Evolutionary conservation across 1,140 invertebrate genomes (phyloP), one percentile per base, ranked within the genome.

Genomic region (Scylla paramamosain): DNA sequence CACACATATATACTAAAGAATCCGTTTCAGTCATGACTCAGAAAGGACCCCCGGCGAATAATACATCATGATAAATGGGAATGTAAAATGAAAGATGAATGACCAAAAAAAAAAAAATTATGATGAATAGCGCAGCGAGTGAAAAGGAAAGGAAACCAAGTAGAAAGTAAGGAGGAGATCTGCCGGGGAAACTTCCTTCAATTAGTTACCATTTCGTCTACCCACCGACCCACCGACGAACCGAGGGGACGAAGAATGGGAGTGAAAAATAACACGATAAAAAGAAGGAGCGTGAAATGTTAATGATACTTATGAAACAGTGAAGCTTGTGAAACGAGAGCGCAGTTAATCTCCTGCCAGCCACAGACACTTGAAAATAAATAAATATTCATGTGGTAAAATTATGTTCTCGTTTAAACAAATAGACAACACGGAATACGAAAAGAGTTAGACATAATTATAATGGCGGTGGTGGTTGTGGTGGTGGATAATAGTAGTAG

Each of bases 51-150:
- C 67, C 12, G 25, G 67, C n/a, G 25, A 77, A 77, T n/a, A n/a
- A 77, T 77, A 77, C 67, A 77, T 77, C 67, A n/a, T n/a, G 67
- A 77, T 77, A n/a, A 77, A 77, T 77, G 67, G 25, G 67, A 77
- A n/a, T n/a, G 25, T 7, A n/a, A n/a, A 20, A 77, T 7, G 20
- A 77, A 77, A n/a, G 20, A 77, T 3, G 67, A 77, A 12, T 0
- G 10, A 12, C 16, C 4, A 7, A 48, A 10, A 16, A 16, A 25
- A 7, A n/a, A 77, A 77, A 77, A 77, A n/a, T 7, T 1, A 77
- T 77, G 67, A 77, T 77, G 67, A n/a, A 77, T 77, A n/a, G 67
- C 20, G 20, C 25, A 20, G 67, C 20, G 25, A 77, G 10, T 77
- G 67, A 25, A 59, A 59, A 20, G 52, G 52, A 8, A 59, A 59